Evolutionary conservation across 2,888 invertebrate genomes (phyloP), one percentile per base, ranked within the genome.

Genomic region (Ichneumoninae sp.): DNA sequence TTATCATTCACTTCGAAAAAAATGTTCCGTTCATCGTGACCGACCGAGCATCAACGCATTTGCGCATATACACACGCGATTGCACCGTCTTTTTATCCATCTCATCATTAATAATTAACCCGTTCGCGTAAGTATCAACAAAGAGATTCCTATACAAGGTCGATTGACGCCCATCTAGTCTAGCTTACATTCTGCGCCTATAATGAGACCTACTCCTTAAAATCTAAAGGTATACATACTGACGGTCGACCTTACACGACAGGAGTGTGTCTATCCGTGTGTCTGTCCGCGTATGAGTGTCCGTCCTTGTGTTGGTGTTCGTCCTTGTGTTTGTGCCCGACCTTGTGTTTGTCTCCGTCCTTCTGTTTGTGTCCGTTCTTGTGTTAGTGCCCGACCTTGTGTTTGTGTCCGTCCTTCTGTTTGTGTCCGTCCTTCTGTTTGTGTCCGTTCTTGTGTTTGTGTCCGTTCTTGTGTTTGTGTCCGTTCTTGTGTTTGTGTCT

Each of bases 201-300:
- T 80, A 93, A 91, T 91, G 89, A 85, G 76, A 91, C 80, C 90
- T 91, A 93, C 89, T 89, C 89, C 92, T 93, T 93, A 93, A 72
- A 86, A 87, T 89, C 93, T 93, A 93, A 90, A 92, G 92, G 93
- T 93, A 93, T 93, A 93, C 93, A 93, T 93, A 92, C 91, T 91
- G 91, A 92, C 92, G 91, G 88, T 90, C 90, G 89, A 92, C 89
- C 89, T 88, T 89, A 89, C 89, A 79, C 76, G 90, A 90, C 91
- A 90, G 91, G 88, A 88, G 87, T 88, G 57, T 71, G 22, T 71
- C 47, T 65, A 10, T 66, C 3, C 16, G 40, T 54, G 52, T 47
- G 44, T 47, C 44, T 47, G 3, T 47, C 62, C 52, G 70, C 30
- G 30, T 30, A 30, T 30, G 30, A 19, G 26, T 62, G 65, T 65